Evolutionary conservation across 2,113 vertebrate genomes (phyloP).

Genomic region (Cyphomyrus plagiostoma): DNA sequence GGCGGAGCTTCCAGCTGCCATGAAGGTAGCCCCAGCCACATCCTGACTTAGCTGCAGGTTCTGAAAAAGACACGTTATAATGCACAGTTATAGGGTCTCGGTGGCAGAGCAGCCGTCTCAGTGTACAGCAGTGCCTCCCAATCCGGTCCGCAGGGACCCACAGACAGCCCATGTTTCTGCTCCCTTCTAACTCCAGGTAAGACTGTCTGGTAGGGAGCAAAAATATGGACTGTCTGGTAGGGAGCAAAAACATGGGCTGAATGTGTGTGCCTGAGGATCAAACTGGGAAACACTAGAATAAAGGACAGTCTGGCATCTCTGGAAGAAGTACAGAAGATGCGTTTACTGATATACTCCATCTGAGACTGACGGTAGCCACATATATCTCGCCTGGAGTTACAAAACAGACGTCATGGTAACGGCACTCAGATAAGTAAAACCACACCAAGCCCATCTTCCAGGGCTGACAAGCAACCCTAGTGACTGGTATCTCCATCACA

Average conservation of each 20-base stretch:
- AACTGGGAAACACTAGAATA: neutral
- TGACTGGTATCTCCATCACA: neutral
- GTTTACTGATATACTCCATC: neutral
- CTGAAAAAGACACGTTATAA: conserved; percentile 32
- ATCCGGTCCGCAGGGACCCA: neutral
- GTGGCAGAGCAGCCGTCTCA: neutral
- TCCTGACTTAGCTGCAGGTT: conserved; percentile 69
- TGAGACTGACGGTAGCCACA: neutral
- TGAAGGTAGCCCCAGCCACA: conserved; percentile 70
- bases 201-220: neutral
- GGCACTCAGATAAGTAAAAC: neutral
- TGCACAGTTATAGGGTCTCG: neutral
- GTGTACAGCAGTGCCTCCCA: neutral
- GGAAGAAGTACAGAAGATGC: neutral
- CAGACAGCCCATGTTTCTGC: too few species aligned
- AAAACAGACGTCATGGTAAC: neutral
- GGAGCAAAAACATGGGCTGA: neutral
- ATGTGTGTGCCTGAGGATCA: neutral
- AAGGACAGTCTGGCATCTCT: neutral
- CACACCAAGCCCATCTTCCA: neutral
- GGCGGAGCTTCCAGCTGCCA: conserved; percentile 71
- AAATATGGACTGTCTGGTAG: neutral
- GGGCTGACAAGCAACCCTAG: neutral
- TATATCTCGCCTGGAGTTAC: neutral
- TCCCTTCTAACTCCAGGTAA: too few species aligned